Percentiles rank a stretch among this genome's conserved stretches.
Evolutionary conservation across 2,888 invertebrate genomes (phyloP).

Genomic region (Polymixis flavicincta): DNA sequence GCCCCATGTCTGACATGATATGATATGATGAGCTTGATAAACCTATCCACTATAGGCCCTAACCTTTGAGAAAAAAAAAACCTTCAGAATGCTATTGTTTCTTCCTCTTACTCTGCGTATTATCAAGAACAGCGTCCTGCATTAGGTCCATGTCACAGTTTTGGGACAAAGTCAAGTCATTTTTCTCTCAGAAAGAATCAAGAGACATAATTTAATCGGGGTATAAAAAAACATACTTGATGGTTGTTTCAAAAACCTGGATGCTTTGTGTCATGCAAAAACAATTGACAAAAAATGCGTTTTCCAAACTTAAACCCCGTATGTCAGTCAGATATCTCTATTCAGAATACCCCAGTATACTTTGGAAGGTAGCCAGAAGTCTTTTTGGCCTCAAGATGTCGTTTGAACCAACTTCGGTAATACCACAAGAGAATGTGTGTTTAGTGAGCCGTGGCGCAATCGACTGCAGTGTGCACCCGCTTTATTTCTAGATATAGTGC

Average conservation of each 20-base stretch:
- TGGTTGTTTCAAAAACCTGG: background rate
- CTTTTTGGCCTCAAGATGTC: slow-evolving; percentile 90
- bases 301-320: slow-evolving; percentile 61
- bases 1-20: too few species aligned
- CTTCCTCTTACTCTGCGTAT: too few species aligned
- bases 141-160: background rate
- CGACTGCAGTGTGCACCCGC: slow-evolving; percentile 39
- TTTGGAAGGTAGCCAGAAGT: slow-evolving; percentile 87
- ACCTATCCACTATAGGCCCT: too few species aligned
- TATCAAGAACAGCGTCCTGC: too few species aligned
- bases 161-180: background rate
- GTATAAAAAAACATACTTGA: background rate
- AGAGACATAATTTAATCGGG: background rate
- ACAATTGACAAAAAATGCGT: background rate
- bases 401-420: slow-evolving; percentile 83
- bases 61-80: too few species aligned
- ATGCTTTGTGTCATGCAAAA: background rate
- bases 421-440: slow-evolving; percentile 74
- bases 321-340: slow-evolving; percentile 73
- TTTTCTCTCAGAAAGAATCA: background rate
- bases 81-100: too few species aligned
- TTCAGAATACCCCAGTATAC: slow-evolving; percentile 80
- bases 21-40: too few species aligned
- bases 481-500: slow-evolving; percentile 49
- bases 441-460: slow-evolving; percentile 71